phyloP scores from a whole-genome alignment of 2,797 vertebrate species.

The Geotria australis region DNA sequence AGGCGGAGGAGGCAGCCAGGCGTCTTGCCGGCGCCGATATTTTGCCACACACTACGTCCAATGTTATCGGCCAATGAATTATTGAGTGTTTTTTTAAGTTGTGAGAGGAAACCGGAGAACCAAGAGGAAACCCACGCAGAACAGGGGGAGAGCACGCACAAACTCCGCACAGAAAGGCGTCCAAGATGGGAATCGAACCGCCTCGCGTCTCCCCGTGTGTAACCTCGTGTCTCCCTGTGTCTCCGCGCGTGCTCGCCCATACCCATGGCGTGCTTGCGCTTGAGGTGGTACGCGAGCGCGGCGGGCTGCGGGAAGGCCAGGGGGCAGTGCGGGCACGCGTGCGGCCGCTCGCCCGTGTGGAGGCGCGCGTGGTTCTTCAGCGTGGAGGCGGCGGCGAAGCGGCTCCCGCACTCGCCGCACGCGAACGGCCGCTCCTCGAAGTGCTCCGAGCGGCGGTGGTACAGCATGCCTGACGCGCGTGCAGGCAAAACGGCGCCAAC shows the following conservation, averaged over 20 bases:
- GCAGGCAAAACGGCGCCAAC: no score
- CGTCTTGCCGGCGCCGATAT: no score
- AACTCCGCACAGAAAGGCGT: no score
- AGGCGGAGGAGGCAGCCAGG: no score
- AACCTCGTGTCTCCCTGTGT: not conserved
- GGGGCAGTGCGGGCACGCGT: slow-evolving; percentile 42
- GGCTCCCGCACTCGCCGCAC: slow-evolving; percentile 35
- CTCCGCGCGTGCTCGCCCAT: not conserved
- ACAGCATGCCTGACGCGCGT: slow-evolving; percentile 50
- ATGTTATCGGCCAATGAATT: no score
- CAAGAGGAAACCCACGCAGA: no score
- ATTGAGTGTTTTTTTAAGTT: no score
- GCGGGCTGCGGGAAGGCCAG: slow-evolving; percentile 52
- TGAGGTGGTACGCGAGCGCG: slow-evolving; percentile 54
- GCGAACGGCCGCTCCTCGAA: slow-evolving; percentile 47
- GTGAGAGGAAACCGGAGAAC: no score
- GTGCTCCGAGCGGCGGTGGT: slow-evolving; percentile 55
- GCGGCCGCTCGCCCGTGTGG: slow-evolving; percentile 47
- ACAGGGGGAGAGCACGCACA: no score
- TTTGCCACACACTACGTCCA: no score
- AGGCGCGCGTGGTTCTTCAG: slow-evolving; percentile 54
- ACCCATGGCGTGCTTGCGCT: slow-evolving; percentile 63
- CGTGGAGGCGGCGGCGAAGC: slow-evolving; percentile 44
- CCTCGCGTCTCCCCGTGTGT: no score
- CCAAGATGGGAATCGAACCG: no score